Conservation (phyloP, 2,888 invertebrate species). For the Dromius quadrimaculatus region DNA sequence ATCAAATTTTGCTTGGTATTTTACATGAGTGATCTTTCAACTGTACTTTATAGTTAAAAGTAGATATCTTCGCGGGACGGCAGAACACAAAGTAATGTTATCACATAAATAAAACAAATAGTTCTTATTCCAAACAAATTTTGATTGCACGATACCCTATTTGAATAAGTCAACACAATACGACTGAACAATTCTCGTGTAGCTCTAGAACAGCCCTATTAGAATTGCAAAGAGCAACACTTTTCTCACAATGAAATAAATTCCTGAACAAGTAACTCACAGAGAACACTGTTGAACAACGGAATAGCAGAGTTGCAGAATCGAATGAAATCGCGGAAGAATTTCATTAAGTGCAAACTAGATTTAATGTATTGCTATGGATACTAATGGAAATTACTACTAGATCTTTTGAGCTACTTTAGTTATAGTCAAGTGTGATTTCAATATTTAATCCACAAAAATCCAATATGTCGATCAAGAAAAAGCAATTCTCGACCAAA, state of each 20-base stretch:
- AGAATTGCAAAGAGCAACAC: constrained; percentile 36
- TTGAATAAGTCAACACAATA: constrained; percentile 20
- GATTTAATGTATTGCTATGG: too few species aligned
- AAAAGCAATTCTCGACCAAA: too few species aligned
- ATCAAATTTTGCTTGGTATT: too few species aligned
- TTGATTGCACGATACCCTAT: constrained; percentile 24
- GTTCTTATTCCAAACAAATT: constrained; percentile 34
- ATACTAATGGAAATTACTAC: too few species aligned
- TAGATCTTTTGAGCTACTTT: too few species aligned
- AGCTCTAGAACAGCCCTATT: constrained; percentile 11
- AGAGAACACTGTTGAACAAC: neutral
- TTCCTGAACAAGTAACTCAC: constrained; percentile 31
- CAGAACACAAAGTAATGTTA: constrained; percentile 22
- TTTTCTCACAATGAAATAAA: constrained; percentile 26
- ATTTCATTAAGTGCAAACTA: constrained; percentile 15
- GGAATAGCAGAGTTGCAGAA: constrained; percentile 3
- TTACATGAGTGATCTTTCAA: too few species aligned
- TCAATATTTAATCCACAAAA: too few species aligned
- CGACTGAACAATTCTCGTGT: constrained; percentile 16
- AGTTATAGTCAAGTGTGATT: too few species aligned
- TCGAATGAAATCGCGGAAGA: neutral
- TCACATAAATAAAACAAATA: constrained; percentile 25
- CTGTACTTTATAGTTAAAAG: neutral
- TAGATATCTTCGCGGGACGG: too few species aligned
- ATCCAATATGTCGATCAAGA: too few species aligned